phyloP scores from a whole-genome alignment of 2,797 vertebrate genomes.

The Philypnodon macrostomus region DNA sequence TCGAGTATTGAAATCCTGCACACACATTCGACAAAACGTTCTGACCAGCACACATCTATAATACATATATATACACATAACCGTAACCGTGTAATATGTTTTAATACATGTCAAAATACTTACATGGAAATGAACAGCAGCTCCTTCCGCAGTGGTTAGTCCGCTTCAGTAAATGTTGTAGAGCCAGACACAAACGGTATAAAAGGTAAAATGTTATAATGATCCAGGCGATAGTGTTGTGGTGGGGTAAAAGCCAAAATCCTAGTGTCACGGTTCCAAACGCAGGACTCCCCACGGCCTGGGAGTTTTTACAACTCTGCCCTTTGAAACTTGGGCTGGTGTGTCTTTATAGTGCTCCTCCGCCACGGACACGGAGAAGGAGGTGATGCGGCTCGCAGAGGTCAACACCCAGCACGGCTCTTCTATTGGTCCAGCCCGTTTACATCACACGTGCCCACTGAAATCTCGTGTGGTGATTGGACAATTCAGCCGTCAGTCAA shows the following conservation, averaged over 20 bases:
- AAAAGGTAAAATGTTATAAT: slow-evolving; percentile 27
- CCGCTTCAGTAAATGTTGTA: slow-evolving; percentile 21
- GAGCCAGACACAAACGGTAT: slow-evolving; percentile 13
- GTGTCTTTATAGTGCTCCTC: slow-evolving; percentile 78
- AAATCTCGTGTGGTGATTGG: slow-evolving; percentile 48
- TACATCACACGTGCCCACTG: slow-evolving; percentile 40
- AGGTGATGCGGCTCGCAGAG: slow-evolving; percentile 74
- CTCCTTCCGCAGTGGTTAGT: slow-evolving; percentile 38
- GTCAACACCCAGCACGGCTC: slow-evolving; percentile 61
- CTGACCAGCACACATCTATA: too few relatives aligned
- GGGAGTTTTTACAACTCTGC: slow-evolving; percentile 85
- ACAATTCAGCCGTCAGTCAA: slow-evolving; percentile 43
- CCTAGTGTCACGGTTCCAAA: slow-evolving; percentile 25
- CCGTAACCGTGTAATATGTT: neutral
- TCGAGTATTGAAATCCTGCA: slow-evolving; percentile 4
- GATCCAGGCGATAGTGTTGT: slow-evolving; percentile 52
- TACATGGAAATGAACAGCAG: slow-evolving; percentile 66
- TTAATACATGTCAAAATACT: slow-evolving; percentile 35
- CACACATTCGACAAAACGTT: neutral
- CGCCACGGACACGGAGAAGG: slow-evolving; percentile 75
- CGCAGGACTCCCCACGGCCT: slow-evolving; percentile 69
- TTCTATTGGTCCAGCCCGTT: slow-evolving; percentile 53
- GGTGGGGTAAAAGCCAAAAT: slow-evolving; percentile 33
- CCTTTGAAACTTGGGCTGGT: slow-evolving; percentile 71
- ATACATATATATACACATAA: too few relatives aligned